Percentiles rank a stretch among this genome's conserved stretches.
phyloP scores from a whole-genome alignment of 2,888 invertebrate genomes.

The Strigamia transsilvanica region DNA sequence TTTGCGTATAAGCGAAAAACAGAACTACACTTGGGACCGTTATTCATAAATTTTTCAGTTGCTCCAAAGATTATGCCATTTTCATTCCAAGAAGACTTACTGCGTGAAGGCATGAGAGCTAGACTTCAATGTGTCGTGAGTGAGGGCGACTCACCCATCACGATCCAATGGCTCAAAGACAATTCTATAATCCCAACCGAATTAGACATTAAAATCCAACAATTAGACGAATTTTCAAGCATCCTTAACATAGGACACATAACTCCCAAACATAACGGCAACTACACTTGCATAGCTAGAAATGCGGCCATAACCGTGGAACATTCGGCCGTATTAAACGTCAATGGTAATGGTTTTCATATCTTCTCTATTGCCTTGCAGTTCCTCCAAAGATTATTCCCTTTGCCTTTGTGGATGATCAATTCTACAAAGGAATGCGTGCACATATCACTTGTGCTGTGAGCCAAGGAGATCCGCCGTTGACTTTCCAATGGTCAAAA shows the following conservation, averaged over 20 bases:
- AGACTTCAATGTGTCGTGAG: background rate
- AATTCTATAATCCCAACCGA: background rate
- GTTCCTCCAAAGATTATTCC: constrained; percentile 12
- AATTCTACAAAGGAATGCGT: too few species aligned
- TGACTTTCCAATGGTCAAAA: too few species aligned
- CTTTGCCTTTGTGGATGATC: too few species aligned
- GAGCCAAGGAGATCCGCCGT: too few species aligned
- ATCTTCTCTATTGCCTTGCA: background rate
- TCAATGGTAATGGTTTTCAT: constrained; percentile 1
- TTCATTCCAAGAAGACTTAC: constrained; percentile 67
- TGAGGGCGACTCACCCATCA: background rate
- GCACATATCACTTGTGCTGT: too few species aligned
- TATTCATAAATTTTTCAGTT: constrained; percentile 67
- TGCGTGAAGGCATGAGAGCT: constrained; percentile 68
- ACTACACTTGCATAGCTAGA: background rate
- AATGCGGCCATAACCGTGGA: background rate
- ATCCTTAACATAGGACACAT: background rate
- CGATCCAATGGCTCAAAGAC: background rate
- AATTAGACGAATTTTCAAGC: background rate
- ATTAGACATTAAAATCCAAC: background rate
- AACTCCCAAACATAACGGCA: background rate
- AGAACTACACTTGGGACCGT: too few species aligned
- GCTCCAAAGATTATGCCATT: constrained; percentile 77
- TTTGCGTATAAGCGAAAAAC: too few species aligned
- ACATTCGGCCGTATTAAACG: background rate